Evolutionary conservation across 2,113 vertebrate genomes (phyloP), one percentile per base, ranked within the genome.

Genomic region (Mixornis gularis): DNA sequence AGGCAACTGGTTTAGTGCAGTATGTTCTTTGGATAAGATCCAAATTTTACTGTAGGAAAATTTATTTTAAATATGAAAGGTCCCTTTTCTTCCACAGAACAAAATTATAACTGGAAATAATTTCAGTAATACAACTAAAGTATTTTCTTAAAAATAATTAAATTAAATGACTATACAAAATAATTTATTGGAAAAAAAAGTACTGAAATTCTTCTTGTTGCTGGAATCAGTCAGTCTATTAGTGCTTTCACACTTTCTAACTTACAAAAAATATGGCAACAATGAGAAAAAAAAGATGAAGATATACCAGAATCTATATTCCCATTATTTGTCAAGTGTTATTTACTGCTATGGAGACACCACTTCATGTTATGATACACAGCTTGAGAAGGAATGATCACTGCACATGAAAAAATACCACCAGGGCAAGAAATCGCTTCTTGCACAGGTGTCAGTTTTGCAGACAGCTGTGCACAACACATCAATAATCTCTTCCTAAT

Each of bases 61-160:
- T 76, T 93, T 90, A 89, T 81, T 88, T 55, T 89, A 78, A 87
- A 52, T 69, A 94, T 40, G 11, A 95, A 96, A 96, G 36, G 11
- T 4, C 76, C 60, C 55, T 68, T 96, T 96, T 94, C 46, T 89
- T 95, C 80, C 49, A 87, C 26, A 81, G 32, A 93, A 51, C 3
- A 34, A 90, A 70, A 46, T 18, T 84, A 93, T 94, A 92, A 70
- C 32, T 86, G 73, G 77, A 95, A 93, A 93, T 89, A 85, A 93
- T 88, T 90, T 93, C 82, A 91, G 65, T 60, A 69, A 77, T 65
- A 71, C 12, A 48, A 71, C 7, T n/a, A 14, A 68, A 48, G 30
- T 49, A 70, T 84, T 93, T 93, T 78, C 49, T 73, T 88, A 85
- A 52, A 48, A 94, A 90, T 52, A 49, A 12, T 55, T 87, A 82